A percentile compares a stretch with the other conserved stretches of the same genome.
phyloP scores from a whole-genome alignment of 1,140 invertebrate genomes.

The Aricia agestis region DNA sequence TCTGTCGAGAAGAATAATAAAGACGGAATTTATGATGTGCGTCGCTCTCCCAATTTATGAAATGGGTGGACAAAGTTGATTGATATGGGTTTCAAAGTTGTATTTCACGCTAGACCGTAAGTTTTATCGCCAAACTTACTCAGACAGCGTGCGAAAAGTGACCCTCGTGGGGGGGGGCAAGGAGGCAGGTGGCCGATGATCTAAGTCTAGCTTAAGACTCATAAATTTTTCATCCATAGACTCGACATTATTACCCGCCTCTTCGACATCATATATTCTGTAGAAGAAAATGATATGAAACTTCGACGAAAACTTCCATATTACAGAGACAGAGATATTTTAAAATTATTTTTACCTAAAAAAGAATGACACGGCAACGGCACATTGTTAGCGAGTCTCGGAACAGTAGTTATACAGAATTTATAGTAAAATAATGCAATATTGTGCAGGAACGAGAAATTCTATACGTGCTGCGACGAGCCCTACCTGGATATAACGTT shows the following conservation, averaged over 20 bases:
- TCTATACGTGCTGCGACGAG: slow-evolving; percentile 97
- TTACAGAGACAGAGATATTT: not conserved
- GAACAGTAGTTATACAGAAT: not conserved
- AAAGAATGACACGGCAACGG: not conserved
- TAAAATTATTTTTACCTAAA: not conserved
- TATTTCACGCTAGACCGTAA: slow-evolving; percentile 4
- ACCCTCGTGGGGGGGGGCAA: not conserved
- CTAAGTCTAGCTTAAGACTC: not conserved
- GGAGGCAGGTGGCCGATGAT: not conserved
- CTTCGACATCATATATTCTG: not conserved
- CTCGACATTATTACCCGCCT: not conserved
- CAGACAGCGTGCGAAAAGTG: not conserved
- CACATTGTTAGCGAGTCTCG: not conserved
- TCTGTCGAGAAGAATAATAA: not conserved
- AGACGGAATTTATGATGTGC: not conserved
- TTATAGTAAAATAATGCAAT: not conserved
- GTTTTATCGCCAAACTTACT: slow-evolving; percentile 2
- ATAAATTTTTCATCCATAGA: slow-evolving; percentile 3
- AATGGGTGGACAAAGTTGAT: not conserved
- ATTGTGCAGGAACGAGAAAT: slow-evolving; percentile 89
- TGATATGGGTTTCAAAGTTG: not conserved
- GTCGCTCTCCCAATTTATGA: not conserved
- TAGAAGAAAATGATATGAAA: not conserved
- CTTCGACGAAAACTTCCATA: not conserved
- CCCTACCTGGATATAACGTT: slow-evolving; percentile 98